Percentiles rank a stretch among this genome's conserved stretches.
These are phyloP conservation scores for Drosophila emarginata DNA, from an alignment of 2,888 invertebrate genomes.

Conservation along the genomic window DNA sequence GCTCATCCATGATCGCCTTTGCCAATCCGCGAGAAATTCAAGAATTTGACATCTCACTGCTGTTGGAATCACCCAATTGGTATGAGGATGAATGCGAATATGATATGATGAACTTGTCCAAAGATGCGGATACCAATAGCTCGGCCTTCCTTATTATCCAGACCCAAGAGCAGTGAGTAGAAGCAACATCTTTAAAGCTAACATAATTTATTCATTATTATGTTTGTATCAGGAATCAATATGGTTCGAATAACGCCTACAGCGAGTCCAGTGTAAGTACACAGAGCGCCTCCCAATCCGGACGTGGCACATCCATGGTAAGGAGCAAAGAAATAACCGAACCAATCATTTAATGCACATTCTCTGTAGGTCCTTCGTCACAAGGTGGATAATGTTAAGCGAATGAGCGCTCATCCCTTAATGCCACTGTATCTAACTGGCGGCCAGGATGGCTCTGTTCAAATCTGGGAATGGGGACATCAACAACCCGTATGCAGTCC, in stretches of 20 bases:
- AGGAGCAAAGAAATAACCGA: constrained; percentile 79
- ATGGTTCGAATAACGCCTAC: constrained; percentile 53
- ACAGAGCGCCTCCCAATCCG: constrained; percentile 86
- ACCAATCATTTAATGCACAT: too few relatives aligned
- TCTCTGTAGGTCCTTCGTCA: constrained; percentile 92
- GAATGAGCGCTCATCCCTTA: constrained; percentile 97
- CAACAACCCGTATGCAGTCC: constrained; percentile 94
- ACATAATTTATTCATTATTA: background rate
- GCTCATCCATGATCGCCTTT: constrained; percentile 92
- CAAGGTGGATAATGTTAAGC: constrained; percentile 95
- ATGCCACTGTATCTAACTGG: constrained; percentile 97
- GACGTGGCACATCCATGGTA: constrained; percentile 94
- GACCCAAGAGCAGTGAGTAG: constrained; percentile 82
- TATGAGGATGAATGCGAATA: constrained; percentile 98
- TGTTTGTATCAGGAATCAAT: constrained; percentile 53
- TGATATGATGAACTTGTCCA: constrained; percentile 92
- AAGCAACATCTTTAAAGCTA: background rate
- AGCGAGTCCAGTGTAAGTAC: constrained; percentile 70
- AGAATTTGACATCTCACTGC: constrained; percentile 97
- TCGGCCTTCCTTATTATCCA: constrained; percentile 95
- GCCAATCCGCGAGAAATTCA: constrained; percentile 98
- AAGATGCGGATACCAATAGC: constrained; percentile 86
- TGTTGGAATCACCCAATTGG: constrained; percentile 96
- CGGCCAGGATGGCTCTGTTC: constrained; percentile 97
- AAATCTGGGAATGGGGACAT: constrained; percentile 99